Conservation (phyloP, 1,140 invertebrate genomes). For the Planococcus citri region DNA sequence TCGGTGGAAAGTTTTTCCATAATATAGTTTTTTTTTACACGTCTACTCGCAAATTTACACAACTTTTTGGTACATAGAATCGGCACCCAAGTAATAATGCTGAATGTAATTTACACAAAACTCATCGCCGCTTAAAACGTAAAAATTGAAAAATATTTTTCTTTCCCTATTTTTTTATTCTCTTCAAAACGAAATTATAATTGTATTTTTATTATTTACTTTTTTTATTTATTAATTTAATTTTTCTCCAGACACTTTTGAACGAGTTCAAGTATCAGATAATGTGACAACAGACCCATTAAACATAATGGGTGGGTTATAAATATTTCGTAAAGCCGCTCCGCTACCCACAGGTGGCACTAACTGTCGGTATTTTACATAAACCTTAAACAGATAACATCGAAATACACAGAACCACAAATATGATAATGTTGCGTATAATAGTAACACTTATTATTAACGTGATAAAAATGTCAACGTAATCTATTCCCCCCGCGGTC, state of each 20-base stretch:
- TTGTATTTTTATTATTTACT: slow-evolving; percentile 8
- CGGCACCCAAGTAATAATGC: no score
- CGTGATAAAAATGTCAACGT: slow-evolving; percentile 18
- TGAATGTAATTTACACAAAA: no score
- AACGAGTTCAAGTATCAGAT: slow-evolving; percentile 11
- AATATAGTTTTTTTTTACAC: no score
- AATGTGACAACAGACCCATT: slow-evolving; percentile 20
- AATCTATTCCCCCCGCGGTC: not conserved
- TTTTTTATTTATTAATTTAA: slow-evolving; percentile 13
- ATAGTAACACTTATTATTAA: slow-evolving; percentile 18
- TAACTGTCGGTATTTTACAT: slow-evolving; percentile 17
- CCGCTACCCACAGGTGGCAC: slow-evolving; percentile 12
- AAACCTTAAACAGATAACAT: slow-evolving; percentile 17
- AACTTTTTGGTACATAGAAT: no score
- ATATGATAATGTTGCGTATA: slow-evolving; percentile 16
- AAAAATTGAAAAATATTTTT: no score
- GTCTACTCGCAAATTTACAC: no score
- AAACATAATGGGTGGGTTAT: slow-evolving; percentile 17
- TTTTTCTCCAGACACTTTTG: not conserved
- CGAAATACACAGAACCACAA: slow-evolving; percentile 12
- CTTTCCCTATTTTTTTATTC: no score
- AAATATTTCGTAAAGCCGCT: slow-evolving; percentile 12
- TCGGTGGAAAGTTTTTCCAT: no score
- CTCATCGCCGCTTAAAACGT: no score
- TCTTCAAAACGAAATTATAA: not conserved